These are phyloP conservation scores for Aphodius granarius DNA, from an alignment of 2,888 invertebrate genomes.

Conservation along the genomic window DNA sequence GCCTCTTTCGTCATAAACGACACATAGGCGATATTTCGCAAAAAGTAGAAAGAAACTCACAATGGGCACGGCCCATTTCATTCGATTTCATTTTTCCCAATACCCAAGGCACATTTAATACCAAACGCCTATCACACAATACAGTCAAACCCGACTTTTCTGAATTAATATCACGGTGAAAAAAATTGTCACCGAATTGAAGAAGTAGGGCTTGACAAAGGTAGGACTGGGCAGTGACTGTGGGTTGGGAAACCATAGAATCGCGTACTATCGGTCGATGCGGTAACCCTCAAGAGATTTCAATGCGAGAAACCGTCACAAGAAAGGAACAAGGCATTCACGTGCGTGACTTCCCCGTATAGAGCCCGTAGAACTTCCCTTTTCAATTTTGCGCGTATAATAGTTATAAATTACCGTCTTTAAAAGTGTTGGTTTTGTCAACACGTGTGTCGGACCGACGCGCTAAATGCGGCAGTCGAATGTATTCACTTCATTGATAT, in stretches of 20 bases:
- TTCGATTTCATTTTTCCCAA: background rate
- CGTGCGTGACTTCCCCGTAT: background rate
- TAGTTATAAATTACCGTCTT: slow-evolving; percentile 3
- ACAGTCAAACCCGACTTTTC: background rate
- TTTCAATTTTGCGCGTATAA: slow-evolving; percentile 2
- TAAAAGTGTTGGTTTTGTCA: slow-evolving; percentile 7
- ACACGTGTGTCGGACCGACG: background rate
- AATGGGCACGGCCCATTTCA: background rate
- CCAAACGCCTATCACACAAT: background rate
- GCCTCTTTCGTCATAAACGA: background rate
- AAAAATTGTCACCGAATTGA: slow-evolving; percentile 1
- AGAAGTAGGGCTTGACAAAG: slow-evolving; percentile 12
- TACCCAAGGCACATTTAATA: background rate
- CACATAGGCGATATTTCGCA: background rate
- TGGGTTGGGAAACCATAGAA: background rate
- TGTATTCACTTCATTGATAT: background rate
- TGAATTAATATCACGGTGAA: background rate
- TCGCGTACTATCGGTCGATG: background rate
- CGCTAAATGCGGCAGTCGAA: background rate
- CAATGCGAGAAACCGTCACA: background rate
- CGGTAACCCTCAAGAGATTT: background rate
- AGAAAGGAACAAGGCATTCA: background rate
- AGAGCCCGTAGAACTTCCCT: background rate
- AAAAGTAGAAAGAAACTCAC: background rate
- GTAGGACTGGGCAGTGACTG: slow-evolving; percentile 2